A percentile compares a stretch with the other conserved stretches of the same genome.
These are phyloP conservation scores for Burhinus bistriatus DNA, from an alignment of 2,113 vertebrate genomes.

Conservation along the genomic window DNA sequence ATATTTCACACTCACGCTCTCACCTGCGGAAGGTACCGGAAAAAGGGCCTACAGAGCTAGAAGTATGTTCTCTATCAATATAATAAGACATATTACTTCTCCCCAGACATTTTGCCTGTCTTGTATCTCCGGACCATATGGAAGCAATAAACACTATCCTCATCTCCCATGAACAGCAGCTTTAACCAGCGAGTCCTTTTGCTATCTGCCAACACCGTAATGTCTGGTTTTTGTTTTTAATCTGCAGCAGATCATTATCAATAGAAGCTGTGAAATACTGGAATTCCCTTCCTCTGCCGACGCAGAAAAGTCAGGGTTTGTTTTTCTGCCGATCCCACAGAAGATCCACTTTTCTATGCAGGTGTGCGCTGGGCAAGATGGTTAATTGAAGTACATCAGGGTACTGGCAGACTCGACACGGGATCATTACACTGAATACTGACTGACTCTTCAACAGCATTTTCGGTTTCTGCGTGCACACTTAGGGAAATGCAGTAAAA, in stretches of 20 bases:
- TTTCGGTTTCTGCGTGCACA: neutral
- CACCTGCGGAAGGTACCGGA: neutral
- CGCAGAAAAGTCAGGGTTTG: neutral
- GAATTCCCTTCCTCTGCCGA: slow-evolving; percentile 1
- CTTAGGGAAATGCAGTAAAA: neutral
- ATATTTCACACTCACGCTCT: neutral
- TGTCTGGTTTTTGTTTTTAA: slow-evolving; percentile 45
- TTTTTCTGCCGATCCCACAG: neutral
- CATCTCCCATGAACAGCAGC: slow-evolving; percentile 51
- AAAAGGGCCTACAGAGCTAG: neutral
- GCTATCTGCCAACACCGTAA: slow-evolving; percentile 60
- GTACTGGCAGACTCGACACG: neutral
- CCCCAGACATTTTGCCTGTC: slow-evolving; percentile 28
- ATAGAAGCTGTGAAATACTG: slow-evolving; percentile 53
- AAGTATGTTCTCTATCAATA: neutral
- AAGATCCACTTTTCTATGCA: neutral
- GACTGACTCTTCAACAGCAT: neutral
- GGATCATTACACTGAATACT: neutral
- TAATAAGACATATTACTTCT: neutral
- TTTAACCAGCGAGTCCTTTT: slow-evolving; percentile 58
- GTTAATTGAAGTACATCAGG: neutral
- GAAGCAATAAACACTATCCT: slow-evolving; percentile 52
- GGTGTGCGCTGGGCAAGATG: neutral
- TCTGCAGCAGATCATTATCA: slow-evolving; percentile 55
- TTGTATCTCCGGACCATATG: slow-evolving; percentile 39